phyloP scores from a whole-genome alignment of 64 coral and sea anemone genomes.

The Stichodactyla helianthus region DNA sequence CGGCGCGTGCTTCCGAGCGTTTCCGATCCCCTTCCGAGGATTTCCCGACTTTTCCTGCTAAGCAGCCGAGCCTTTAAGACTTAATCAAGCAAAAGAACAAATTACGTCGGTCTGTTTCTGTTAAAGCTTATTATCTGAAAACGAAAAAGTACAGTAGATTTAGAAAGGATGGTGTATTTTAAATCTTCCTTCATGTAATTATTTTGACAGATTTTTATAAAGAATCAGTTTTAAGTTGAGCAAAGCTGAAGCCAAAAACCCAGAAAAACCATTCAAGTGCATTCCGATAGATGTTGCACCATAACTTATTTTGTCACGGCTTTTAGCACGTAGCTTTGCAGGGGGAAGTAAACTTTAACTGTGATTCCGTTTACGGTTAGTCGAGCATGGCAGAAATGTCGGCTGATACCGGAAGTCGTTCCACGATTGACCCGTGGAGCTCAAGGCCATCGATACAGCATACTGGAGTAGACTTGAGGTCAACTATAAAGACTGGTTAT shows the following conservation, averaged over 20 bases:
- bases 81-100: not conserved
- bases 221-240: too few species aligned
- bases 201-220: too few species aligned
- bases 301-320: too few species aligned
- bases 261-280: too few species aligned
- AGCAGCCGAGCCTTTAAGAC: not conserved
- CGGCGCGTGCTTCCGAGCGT: slow-evolving; percentile 44
- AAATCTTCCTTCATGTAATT: not conserved
- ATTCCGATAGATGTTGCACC: too few species aligned
- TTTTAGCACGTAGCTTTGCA: too few species aligned
- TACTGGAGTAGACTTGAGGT: slow-evolving; percentile 7
- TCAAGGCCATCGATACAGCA: not conserved
- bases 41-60: not conserved
- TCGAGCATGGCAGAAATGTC: not conserved
- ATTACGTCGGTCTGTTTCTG: not conserved
- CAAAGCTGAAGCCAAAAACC: too few species aligned
- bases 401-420: not conserved
- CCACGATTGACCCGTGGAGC: not conserved
- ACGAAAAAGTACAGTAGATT: not conserved
- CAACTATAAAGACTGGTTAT: slow-evolving; percentile 50
- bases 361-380: not conserved
- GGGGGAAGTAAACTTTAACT: too few species aligned
- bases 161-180: not conserved
- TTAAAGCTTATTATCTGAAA: not conserved
- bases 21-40: not conserved